These are phyloP conservation scores for Saccopteryx bilineata DNA, from an alignment of 2,113 vertebrate species.

Conservation along the genomic window DNA sequence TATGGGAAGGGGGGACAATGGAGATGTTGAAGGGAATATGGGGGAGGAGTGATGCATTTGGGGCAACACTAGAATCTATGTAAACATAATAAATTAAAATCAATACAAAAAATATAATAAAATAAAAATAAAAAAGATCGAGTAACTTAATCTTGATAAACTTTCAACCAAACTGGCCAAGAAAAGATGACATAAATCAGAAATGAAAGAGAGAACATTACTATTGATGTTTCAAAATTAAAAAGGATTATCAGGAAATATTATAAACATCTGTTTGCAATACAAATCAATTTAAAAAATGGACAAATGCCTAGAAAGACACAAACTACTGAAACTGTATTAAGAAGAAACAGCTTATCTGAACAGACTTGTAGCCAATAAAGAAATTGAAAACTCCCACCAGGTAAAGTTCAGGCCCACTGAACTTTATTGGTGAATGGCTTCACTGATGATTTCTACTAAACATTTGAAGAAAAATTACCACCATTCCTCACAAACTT, in stretches of 20 bases:
- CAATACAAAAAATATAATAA: too few relatives aligned
- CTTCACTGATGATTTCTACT: not conserved
- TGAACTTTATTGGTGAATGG: too few relatives aligned
- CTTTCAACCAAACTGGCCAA: not conserved
- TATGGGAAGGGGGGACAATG: too few relatives aligned
- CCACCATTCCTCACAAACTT: not conserved
- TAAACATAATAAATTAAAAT: too few relatives aligned
- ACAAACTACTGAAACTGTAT: not conserved
- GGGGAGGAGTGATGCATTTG: too few relatives aligned
- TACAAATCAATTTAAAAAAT: not conserved
- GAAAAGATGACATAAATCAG: not conserved
- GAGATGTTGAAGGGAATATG: too few relatives aligned
- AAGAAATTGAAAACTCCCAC: not conserved
- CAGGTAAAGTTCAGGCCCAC: not conserved
- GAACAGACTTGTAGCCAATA: not conserved
- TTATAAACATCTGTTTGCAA: not conserved
- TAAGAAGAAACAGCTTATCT: not conserved
- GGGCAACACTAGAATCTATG: too few relatives aligned
- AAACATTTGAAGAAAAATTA: not conserved
- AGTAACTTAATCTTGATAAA: too few relatives aligned
- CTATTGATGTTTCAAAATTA: not conserved
- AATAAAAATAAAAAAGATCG: too few relatives aligned
- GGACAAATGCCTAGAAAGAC: not conserved
- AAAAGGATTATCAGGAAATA: not conserved
- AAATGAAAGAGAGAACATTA: not conserved